Evolutionary conservation across 2,797 vertebrate genomes (phyloP), one percentile per base, ranked within the genome.

Genomic region (Chiloscyllium punctatum): DNA sequence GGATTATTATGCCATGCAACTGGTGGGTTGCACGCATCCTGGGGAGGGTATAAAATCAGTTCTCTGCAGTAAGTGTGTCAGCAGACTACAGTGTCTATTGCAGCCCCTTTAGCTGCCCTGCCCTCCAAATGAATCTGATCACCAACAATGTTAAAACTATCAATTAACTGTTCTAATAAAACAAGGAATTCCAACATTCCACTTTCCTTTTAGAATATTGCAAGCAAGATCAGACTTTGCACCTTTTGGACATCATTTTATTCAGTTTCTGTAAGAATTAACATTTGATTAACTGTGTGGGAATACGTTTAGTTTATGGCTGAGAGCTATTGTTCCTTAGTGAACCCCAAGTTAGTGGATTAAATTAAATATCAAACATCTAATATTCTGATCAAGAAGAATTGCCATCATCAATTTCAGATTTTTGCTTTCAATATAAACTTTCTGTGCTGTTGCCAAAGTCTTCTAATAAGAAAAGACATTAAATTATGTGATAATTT

Each of bases 21-120:
- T 99, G 99, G 99, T 99, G 99, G 99, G 98, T 99, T 4, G 99
- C 99, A 0, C 98, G 99, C 86, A 99, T 99, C 98, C 97, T 99
- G 96, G 99, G 99, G 95, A 97, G 99, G 96, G 97, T 99, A 96
- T 99, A 97, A 96, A 90, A 71, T 4, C 16, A 69, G n/a, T 71
- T 94, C 21, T 69, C 66, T 42, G 15, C 48, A 53, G 27, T 37
- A 23, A 69, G 7, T 33, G 94, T 11, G 48, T 30, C 71, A 48
- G 48, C 30, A 27, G 30, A 30, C 42, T n/a, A 2, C 6, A 92
- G 21, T 2, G 7, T 18, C 21, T 92, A 48, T 68, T 69, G 18
- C 21, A 92, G 21, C n/a, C 2, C 8, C 18, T 69, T 92, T 92
- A 2, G 2, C 42, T 92, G 9, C 42, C 62, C 66, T 62, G 21